These are phyloP conservation scores for Notodonta dromedarius DNA, from an alignment of 2,888 invertebrate species.

Conservation along the genomic window DNA sequence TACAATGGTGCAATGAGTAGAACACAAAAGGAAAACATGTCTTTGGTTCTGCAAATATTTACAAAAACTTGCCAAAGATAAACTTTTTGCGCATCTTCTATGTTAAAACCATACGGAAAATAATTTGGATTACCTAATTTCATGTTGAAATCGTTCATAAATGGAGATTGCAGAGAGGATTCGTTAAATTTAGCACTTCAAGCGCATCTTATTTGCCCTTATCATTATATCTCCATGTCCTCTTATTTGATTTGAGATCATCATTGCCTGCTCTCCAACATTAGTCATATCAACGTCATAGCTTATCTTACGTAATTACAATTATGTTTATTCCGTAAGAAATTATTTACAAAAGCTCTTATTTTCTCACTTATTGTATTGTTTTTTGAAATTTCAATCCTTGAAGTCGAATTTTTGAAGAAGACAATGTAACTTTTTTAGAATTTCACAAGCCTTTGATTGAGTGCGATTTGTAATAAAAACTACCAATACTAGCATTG, in stretches of 20 bases:
- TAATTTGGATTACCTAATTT: background rate
- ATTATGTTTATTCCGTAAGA: constrained; percentile 17
- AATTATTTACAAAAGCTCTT: constrained; percentile 54
- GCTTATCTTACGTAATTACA: background rate
- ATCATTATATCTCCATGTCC: constrained; percentile 2
- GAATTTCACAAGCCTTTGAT: constrained; percentile 1
- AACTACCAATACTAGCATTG: no score
- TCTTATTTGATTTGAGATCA: constrained; percentile 2
- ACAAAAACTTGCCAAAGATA: no score
- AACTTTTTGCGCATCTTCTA: no score
- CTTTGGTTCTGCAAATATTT: no score
- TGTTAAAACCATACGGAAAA: no score
- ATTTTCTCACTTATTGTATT: constrained; percentile 10
- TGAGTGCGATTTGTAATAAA: background rate
- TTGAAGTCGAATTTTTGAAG: constrained; percentile 6
- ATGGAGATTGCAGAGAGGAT: background rate
- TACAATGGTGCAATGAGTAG: no score
- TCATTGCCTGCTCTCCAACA: background rate
- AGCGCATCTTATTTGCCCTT: background rate
- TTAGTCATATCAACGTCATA: background rate
- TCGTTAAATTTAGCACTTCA: constrained; percentile 6
- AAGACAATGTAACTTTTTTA: background rate
- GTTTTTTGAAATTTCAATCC: constrained; percentile 11
- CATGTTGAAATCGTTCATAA: background rate
- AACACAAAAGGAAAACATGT: no score